A percentile compares a stretch with the other conserved stretches of the same genome.
phyloP scores from a whole-genome alignment of 2,113 vertebrate species.

The Thalassoma bifasciatum region DNA sequence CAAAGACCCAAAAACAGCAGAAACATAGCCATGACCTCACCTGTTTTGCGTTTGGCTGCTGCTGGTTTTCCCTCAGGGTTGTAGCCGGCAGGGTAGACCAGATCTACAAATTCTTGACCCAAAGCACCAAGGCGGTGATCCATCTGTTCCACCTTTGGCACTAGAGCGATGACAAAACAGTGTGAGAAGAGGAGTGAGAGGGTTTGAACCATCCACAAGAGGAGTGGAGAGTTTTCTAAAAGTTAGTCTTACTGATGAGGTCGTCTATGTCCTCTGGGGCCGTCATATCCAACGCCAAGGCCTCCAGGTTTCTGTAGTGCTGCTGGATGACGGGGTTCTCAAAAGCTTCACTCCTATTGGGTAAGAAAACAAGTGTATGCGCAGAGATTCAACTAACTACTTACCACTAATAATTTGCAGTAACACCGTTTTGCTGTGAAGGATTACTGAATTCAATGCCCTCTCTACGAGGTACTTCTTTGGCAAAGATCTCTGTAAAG shows the following conservation, averaged over 20 bases:
- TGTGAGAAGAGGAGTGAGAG: neutral
- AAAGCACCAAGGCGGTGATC: conserved; percentile 87
- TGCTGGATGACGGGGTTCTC: conserved; percentile 96
- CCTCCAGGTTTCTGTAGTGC: conserved; percentile 95
- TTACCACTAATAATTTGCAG: no score
- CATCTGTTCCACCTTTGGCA: conserved; percentile 91
- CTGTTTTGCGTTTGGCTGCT: conserved; percentile 84
- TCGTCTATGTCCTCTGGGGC: conserved; percentile 91
- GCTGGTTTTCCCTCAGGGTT: conserved; percentile 85
- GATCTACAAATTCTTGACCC: conserved; percentile 90
- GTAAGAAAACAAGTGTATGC: conserved; percentile 17
- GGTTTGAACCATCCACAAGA: neutral
- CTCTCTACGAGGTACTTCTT: no score
- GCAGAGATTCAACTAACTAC: no score
- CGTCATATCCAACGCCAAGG: conserved; percentile 90
- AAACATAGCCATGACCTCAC: conserved; percentile 44
- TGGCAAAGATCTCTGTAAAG: neutral
- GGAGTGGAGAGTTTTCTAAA: neutral
- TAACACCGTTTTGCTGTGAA: no score
- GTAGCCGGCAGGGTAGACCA: conserved; percentile 92
- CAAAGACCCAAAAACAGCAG: neutral
- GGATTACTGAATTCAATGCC: no score
- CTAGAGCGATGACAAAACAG: conserved; percentile 71
- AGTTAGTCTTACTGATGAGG: conserved; percentile 88
- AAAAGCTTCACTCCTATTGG: conserved; percentile 89